A percentile compares a stretch with the other conserved stretches of the same genome.
Evolutionary conservation across 2,797 vertebrate species (phyloP).

Genomic region (Diglossa cyanea): DNA sequence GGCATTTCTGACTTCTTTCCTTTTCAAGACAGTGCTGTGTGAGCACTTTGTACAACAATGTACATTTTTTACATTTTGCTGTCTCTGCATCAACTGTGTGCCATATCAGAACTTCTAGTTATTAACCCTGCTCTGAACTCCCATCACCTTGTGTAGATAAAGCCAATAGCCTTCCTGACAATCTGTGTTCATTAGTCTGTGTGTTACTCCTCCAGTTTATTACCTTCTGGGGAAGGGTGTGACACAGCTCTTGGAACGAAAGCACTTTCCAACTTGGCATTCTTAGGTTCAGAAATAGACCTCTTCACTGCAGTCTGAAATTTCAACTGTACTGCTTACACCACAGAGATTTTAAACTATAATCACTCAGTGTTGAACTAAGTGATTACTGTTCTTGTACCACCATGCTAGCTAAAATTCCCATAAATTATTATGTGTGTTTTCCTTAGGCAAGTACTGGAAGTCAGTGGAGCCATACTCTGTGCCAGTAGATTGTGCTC

Average conservation of each 20-base stretch:
- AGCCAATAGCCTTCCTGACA: constrained; percentile 9
- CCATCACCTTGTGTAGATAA: constrained; percentile 9
- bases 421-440: constrained; percentile 63
- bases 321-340: constrained; percentile 52
- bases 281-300: constrained; percentile 53
- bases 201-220: constrained; percentile 60
- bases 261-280: constrained; percentile 67
- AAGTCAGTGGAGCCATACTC: constrained; percentile 74
- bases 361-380: constrained; percentile 53
- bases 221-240: constrained; percentile 66
- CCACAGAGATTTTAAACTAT: constrained; percentile 57
- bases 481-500: constrained; percentile 68
- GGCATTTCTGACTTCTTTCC: constrained; percentile 62
- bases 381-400: constrained; percentile 56
- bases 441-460: constrained; percentile 81
- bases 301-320: constrained; percentile 62
- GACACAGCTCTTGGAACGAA: constrained; percentile 56
- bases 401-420: constrained; percentile 61
- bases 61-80: constrained; percentile 1
- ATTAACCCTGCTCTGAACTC: constrained; percentile 20
- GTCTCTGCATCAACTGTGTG: not conserved
- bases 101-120: not conserved
- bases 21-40: constrained; percentile 30
- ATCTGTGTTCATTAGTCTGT: constrained; percentile 34
- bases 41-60: not conserved